Conservation (phyloP, 2,113 vertebrate genomes). For the Indicator maculatus region DNA sequence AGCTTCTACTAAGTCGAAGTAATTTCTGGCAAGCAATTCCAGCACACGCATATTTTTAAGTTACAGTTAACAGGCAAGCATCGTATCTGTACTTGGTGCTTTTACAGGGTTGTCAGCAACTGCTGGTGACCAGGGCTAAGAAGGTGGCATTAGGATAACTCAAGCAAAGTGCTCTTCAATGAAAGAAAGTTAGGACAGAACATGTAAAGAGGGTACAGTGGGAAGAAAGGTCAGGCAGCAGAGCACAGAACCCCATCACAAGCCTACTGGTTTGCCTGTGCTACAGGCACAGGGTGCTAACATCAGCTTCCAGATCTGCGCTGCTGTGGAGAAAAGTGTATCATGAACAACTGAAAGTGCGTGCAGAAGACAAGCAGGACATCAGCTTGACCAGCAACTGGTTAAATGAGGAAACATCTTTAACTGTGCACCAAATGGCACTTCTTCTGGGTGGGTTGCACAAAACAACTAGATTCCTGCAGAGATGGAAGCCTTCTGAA, state of each 20-base stretch:
- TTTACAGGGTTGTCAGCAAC: neutral
- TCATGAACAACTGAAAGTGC: neutral
- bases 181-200: neutral
- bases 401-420: neutral
- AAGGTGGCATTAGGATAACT: neutral
- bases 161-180: neutral
- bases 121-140: neutral
- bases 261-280: fast-evolving
- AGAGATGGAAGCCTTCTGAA: neutral
- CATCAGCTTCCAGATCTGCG: neutral
- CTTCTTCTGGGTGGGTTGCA: neutral
- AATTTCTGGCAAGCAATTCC: slow-evolving; percentile 32
- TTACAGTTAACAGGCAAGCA: neutral
- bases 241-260: neutral
- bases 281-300: neutral
- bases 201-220: neutral
- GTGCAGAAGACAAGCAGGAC: neutral
- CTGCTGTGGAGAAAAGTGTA: neutral
- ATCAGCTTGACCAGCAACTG: neutral
- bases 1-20: slow-evolving; percentile 41
- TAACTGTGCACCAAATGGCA: neutral
- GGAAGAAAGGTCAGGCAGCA: neutral
- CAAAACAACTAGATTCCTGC: neutral
- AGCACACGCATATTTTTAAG: neutral
- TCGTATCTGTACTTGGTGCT: neutral